Conservation (phyloP, 2,888 invertebrate species). For the Ichneumon xanthorius region DNA sequence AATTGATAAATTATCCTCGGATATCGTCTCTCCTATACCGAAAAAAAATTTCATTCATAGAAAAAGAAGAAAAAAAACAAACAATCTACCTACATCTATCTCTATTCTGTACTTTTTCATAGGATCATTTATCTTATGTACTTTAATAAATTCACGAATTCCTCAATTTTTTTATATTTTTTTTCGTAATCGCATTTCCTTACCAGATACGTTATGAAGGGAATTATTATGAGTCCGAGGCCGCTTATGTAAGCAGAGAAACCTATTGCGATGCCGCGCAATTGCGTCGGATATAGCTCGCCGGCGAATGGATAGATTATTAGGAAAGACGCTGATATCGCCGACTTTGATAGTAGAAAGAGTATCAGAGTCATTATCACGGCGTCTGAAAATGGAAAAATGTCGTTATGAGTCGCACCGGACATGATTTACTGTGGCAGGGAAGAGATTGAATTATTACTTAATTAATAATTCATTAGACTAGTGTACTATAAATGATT, state of each 20-base stretch:
- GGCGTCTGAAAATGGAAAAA: constrained; percentile 87
- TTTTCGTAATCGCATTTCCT: constrained; percentile 76
- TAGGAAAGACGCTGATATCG: constrained; percentile 95
- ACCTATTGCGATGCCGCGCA: constrained; percentile 95
- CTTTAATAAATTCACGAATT: constrained; percentile 69
- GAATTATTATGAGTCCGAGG: constrained; percentile 94
- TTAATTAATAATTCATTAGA: neutral
- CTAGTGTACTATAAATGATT: neutral
- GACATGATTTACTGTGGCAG: neutral
- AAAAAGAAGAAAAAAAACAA: constrained; percentile 5
- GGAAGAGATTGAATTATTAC: neutral
- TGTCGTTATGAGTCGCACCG: neutral
- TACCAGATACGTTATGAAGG: constrained; percentile 96
- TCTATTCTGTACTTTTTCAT: constrained; percentile 58
- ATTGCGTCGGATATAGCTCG: constrained; percentile 95
- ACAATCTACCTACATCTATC: constrained; percentile 41
- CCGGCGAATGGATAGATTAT: constrained; percentile 97
- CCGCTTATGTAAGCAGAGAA: constrained; percentile 96
- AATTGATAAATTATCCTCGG: constrained; percentile 33
- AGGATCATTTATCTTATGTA: constrained; percentile 68
- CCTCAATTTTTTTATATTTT: constrained; percentile 26
- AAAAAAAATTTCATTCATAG: constrained; percentile 26
- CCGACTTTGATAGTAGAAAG: constrained; percentile 93
- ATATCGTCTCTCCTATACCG: constrained; percentile 14
- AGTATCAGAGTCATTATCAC: constrained; percentile 90